Percentiles rank a stretch among this genome's conserved stretches.
Conservation (phyloP, 2,797 vertebrate genomes). For the Gymnopithys bicolor region DNA sequence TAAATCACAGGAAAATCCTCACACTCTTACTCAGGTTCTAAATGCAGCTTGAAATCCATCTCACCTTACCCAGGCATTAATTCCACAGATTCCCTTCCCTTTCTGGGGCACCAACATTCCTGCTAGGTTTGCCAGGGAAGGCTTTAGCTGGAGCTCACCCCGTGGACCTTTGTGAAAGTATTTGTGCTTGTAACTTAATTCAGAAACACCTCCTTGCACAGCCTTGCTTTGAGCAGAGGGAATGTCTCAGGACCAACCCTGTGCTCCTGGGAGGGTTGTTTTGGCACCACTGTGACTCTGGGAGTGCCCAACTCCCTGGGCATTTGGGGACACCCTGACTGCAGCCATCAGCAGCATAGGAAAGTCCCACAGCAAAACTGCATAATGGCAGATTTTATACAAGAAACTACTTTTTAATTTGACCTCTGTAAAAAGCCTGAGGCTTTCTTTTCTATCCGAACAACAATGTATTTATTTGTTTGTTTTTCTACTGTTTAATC, state of each 20-base stretch:
- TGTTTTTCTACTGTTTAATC: background rate
- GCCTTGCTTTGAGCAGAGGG: background rate
- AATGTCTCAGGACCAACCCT: background rate
- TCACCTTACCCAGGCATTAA: background rate
- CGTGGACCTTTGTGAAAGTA: background rate
- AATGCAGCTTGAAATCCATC: background rate
- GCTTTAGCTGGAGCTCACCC: background rate
- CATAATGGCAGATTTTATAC: background rate
- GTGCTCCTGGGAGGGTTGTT: background rate
- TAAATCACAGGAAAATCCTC: conserved; percentile 28
- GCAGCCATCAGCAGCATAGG: background rate
- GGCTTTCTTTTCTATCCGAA: background rate
- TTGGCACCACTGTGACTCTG: background rate
- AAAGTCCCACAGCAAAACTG: background rate
- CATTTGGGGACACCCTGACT: background rate
- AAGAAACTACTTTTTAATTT: background rate
- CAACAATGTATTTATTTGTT: background rate
- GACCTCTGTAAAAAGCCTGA: background rate
- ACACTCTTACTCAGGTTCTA: background rate
- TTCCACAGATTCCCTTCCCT: background rate
- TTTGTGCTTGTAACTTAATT: background rate
- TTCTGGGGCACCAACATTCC: background rate
- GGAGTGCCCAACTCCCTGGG: background rate
- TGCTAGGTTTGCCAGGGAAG: background rate
- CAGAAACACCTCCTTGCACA: background rate